Evolutionary conservation across 1,140 invertebrate genomes (phyloP).

Genomic region (Trinorchestia longiramus): DNA sequence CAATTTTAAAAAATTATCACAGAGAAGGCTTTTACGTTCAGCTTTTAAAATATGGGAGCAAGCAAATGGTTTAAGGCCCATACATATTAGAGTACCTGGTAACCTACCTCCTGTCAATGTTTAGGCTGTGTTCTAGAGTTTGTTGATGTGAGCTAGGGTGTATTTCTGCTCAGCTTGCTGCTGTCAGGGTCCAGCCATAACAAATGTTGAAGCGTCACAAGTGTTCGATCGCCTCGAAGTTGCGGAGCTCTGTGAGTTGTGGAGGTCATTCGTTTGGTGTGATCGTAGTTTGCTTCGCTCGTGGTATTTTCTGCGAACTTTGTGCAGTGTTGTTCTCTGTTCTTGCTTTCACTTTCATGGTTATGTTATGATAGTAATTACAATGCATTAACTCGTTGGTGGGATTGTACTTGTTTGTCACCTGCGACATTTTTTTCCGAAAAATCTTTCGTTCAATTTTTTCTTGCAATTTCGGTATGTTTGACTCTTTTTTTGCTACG

Average conservation of each 20-base stretch:
- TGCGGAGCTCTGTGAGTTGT: not conserved
- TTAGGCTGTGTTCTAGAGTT: not conserved
- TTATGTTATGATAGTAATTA: too few species aligned
- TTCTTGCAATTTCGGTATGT: too few species aligned
- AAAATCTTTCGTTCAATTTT: too few species aligned
- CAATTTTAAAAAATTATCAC: not conserved
- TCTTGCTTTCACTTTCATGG: not conserved
- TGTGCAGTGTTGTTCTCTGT: not conserved
- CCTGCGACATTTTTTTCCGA: too few species aligned
- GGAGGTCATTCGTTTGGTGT: not conserved
- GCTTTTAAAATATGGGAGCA: not conserved
- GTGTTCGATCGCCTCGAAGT: not conserved
- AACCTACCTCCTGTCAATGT: slow-evolving; percentile 4
- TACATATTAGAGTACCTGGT: not conserved
- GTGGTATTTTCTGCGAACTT: not conserved
- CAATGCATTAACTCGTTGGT: too few species aligned
- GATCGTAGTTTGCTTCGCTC: not conserved
- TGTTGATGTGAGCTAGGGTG: slow-evolving; percentile 25
- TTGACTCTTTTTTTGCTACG: too few species aligned
- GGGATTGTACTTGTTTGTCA: too few species aligned
- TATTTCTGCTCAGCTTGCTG: slow-evolving; percentile 41
- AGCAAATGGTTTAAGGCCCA: not conserved
- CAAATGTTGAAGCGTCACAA: not conserved
- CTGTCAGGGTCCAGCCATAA: not conserved
- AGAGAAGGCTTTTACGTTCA: not conserved